Conservation (phyloP, 2,113 vertebrate genomes). For the Plectropomus leopardus region DNA sequence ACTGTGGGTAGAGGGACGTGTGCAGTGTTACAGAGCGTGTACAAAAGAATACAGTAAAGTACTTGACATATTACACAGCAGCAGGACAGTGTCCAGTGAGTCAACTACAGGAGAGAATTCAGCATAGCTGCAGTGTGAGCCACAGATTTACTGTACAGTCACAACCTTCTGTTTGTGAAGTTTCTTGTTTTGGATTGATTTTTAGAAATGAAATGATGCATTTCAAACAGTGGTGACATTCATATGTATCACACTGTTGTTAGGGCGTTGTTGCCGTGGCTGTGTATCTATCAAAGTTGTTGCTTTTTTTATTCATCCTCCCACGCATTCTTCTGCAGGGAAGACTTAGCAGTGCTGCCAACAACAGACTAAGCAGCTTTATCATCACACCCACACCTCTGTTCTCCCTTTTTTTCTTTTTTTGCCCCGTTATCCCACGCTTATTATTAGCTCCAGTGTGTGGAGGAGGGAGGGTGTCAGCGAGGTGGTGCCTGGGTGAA, state of each 20-base stretch:
- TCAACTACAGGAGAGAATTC: neutral
- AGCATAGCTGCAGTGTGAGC: neutral
- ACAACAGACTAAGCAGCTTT: conserved; percentile 53
- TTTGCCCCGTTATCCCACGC: conserved; percentile 1
- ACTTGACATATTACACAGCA: neutral
- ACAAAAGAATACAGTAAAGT: conserved; percentile 26
- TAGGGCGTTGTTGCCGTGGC: conserved; percentile 26
- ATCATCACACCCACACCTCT: conserved; percentile 40
- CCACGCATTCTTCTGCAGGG: conserved; percentile 53
- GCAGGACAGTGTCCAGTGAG: neutral
- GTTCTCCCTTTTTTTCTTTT: neutral
- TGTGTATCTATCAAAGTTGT: conserved; percentile 29
- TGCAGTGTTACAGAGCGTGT: conserved; percentile 35
- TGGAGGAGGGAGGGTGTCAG: conserved; percentile 28
- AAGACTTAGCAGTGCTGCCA: conserved; percentile 46
- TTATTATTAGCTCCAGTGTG: conserved; percentile 56
- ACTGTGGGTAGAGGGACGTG: conserved; percentile 19
- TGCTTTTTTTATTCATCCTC: conserved; percentile 44
- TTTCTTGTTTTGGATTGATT: neutral
- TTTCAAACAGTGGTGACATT: neutral
- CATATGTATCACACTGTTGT: conserved; percentile 32
- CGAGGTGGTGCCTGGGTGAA: conserved; percentile 19
- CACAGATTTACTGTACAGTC: neutral
- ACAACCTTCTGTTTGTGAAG: neutral
- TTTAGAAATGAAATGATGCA: neutral